These are phyloP conservation scores for Platypus cylindrus DNA, from an alignment of 2,888 invertebrate genomes.

Conservation along the genomic window DNA sequence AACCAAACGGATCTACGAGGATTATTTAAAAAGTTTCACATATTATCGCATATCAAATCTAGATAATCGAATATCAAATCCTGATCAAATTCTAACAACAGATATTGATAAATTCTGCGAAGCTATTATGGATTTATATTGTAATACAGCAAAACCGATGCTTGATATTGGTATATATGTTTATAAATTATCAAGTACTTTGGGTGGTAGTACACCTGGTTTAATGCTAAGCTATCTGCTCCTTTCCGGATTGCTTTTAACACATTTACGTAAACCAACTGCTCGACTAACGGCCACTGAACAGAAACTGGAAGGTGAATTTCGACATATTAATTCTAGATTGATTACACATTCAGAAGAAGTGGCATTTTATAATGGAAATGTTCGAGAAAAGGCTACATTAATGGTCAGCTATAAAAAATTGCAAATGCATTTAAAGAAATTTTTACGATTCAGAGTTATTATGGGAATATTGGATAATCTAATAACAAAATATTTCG, in stretches of 20 bases:
- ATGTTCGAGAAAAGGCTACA: conserved; percentile 76
- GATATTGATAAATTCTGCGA: conserved; percentile 98
- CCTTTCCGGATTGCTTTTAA: conserved; percentile 74
- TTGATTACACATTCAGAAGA: conserved; percentile 97
- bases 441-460: conserved; percentile 79
- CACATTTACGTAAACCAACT: conserved; percentile 77
- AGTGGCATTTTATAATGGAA: conserved; percentile 72
- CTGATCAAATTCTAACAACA: conserved; percentile 89
- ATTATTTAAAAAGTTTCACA: conserved; percentile 91
- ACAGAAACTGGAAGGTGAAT: conserved; percentile 97
- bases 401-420: conserved; percentile 81
- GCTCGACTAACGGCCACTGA: conserved; percentile 76
- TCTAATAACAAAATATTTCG: conserved; percentile 90
- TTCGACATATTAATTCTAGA: conserved; percentile 89
- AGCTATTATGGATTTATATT: conserved; percentile 88
- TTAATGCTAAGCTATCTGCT: conserved; percentile 80
- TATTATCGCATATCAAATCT: conserved; percentile 95
- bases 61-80: conserved; percentile 89
- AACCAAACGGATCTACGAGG: conserved; percentile 73
- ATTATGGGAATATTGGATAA: conserved; percentile 93
- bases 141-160: conserved; percentile 90
- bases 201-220: conserved; percentile 78
- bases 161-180: conserved; percentile 92
- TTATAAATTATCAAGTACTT: conserved; percentile 75
- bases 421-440: conserved; percentile 70